Evolutionary conservation across 2,888 invertebrate species (phyloP).

Genomic region (Yponomeuta malinellus): DNA sequence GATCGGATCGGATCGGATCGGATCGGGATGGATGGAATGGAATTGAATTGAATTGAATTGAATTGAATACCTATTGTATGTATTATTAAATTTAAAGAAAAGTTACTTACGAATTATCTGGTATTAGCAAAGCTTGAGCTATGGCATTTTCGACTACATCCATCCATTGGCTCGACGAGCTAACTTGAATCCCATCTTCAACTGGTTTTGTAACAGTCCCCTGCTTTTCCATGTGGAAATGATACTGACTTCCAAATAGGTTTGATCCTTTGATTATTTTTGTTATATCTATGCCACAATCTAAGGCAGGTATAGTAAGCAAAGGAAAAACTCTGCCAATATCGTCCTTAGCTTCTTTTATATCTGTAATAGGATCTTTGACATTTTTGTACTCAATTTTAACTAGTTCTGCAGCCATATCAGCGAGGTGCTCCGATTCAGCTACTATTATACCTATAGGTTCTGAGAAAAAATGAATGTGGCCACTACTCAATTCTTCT

Average conservation of each 20-base stretch:
- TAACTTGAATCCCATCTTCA: slow-evolving; percentile 81
- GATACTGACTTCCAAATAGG: slow-evolving; percentile 78
- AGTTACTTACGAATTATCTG: slow-evolving; percentile 70
- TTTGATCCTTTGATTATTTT: slow-evolving; percentile 66
- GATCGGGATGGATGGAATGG: too few species aligned
- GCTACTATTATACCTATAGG: slow-evolving; percentile 73
- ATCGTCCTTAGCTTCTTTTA: slow-evolving; percentile 29
- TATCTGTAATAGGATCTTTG: slow-evolving; percentile 37
- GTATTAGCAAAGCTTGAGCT: slow-evolving; percentile 70
- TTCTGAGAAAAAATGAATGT: slow-evolving; percentile 42
- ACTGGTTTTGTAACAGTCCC: slow-evolving; percentile 77
- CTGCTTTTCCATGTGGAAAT: slow-evolving; percentile 83
- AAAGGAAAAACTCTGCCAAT: slow-evolving; percentile 5
- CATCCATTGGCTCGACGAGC: slow-evolving; percentile 76
- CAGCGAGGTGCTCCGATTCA: slow-evolving; percentile 64
- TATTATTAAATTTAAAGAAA: too few species aligned
- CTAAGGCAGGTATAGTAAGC: slow-evolving; percentile 29
- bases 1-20: too few species aligned
- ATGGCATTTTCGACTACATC: slow-evolving; percentile 72
- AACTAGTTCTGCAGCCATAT: slow-evolving; percentile 73
- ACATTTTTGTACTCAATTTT: slow-evolving; percentile 66
- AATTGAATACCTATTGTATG: too few species aligned
- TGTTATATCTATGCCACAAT: slow-evolving; percentile 45
- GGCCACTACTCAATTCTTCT: slow-evolving; percentile 51
- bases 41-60: too few species aligned